A percentile compares a stretch with the other conserved stretches of the same genome.
phyloP scores from a whole-genome alignment of 2,888 invertebrate species.

The Actias luna region DNA sequence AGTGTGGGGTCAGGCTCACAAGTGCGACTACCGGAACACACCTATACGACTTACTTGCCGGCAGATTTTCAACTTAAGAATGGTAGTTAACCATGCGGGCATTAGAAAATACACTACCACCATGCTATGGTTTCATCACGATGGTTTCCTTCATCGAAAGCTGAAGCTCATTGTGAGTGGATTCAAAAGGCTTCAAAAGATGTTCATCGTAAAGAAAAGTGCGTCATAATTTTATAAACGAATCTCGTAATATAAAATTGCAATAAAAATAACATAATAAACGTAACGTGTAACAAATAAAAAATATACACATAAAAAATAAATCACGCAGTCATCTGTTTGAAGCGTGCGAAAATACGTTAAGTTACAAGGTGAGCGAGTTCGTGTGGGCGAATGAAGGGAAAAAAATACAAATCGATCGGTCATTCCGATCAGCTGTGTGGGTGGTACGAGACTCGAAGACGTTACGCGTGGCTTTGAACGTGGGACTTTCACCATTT shows the following conservation, averaged over 20 bases:
- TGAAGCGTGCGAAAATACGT: slow-evolving; percentile 68
- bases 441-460: slow-evolving; percentile 15
- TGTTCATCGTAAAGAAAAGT: no score
- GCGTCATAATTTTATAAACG: background rate
- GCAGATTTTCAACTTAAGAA: no score
- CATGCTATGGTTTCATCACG: no score
- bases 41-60: no score
- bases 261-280: slow-evolving; percentile 27
- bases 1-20: no score
- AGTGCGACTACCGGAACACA: no score
- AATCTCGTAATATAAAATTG: slow-evolving; percentile 18
- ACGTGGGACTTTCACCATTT: no score
- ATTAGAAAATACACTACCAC: no score
- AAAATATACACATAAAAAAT: slow-evolving; percentile 38
- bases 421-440: slow-evolving; percentile 40
- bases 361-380: slow-evolving; percentile 65
- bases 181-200: no score
- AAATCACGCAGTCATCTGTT: slow-evolving; percentile 47
- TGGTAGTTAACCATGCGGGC: no score
- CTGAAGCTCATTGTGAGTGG: no score
- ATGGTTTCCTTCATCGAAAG: no score
- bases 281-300: slow-evolving; percentile 11
- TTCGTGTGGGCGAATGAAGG: slow-evolving; percentile 29
- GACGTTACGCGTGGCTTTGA: background rate
- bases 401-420: slow-evolving; percentile 40